Evolutionary conservation across 2,888 invertebrate genomes (phyloP), one percentile per base, ranked within the genome.

Genomic region (Orchesella flavescens): DNA sequence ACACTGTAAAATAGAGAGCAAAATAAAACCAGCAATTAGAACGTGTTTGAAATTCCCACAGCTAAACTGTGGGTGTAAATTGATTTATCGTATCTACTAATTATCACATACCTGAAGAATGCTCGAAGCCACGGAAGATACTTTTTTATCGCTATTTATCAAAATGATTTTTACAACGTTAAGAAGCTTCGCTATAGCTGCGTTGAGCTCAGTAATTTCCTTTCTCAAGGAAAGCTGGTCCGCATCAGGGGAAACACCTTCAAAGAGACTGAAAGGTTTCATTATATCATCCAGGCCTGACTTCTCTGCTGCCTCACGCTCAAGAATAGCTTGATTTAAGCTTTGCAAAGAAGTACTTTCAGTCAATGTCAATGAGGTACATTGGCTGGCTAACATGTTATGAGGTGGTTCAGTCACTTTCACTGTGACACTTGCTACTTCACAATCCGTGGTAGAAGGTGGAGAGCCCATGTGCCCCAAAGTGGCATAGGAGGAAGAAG

Each of bases 261-360:
- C 79, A 49, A 71, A 19, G 10, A 82, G 21, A 63, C 55, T 43
- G 49, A 81, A 66, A 34, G 71, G 68, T 43, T 81, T 63, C 57
- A 69, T 82, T 43, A 84, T 85, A 44, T 71, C 81, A 44, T 87
- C 86, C 7, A 85, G 63, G 9, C 82, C 83, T 0, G 81, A 34
- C 24, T 78, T 81, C 55, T 88, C 88, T 21, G 88, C 88, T n/a
- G 84, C 87, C 68, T 88, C 87, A 12, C 88, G 81, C 12, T 88
- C 87, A 68, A 87, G 59, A 68, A 88, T 88, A 19, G 88, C 88
- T 84, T 88, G 86, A 63, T 87, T 88, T 57, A 88, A 83, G 72
- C 84, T 86, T 66, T 86, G 86, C 5, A 88, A 65, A 4, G 88
- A 87, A 46, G 75, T 82, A 17, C 84, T 81, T 49, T 76, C 77